Evolutionary conservation across 2,797 vertebrate genomes (phyloP), one percentile per base, ranked within the genome.

Genomic region (Oophaga sylvatica): DNA sequence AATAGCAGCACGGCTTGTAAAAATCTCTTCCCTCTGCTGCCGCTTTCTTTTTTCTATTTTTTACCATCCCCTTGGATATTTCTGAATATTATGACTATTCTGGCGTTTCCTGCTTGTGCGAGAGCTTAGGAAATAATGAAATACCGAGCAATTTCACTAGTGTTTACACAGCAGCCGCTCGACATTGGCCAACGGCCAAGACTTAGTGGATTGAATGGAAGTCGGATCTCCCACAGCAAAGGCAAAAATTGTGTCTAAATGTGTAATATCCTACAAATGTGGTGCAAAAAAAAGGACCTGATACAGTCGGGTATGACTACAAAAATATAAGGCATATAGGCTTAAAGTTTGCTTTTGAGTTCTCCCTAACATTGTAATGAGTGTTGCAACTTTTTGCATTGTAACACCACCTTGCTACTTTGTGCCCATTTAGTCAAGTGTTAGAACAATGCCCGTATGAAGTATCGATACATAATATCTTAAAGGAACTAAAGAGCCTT

Each of bases 231-330:
- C 35, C 62, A 67, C 62, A 15, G 22, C 79, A 73, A 73, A 84
- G 15, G 13, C 12, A 60, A 65, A 82, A 48, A 15, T 19, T 22
- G 57, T 45, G 53, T 62, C 35, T 45, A 59, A 57, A 35, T 75
- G 67, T 87, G 90, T 91, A 90, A 91, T 87, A 90, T 84, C 53
- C 89, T 90, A 89, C 92, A 93, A 93, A 92, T 92, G 93, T 93
- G 91, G 87, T 92, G 89, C 83, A 86, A 91, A 91, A 9, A 13
- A 78, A 67, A 63, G 75, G 5, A 26, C 26, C 26, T 26, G 45
- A 4, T 75, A 75, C 20, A 63, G 17, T 15, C 12, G 19, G 19
- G 29, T 20, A 35, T 53, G 48, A 73, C 71, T 29, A 60, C 62
- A 63, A 22, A 22, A 53, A 53, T 53, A 53, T 41, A 41, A 41